These are phyloP conservation scores for Arctia plantaginis DNA, from an alignment of 2,888 invertebrate species.

Conservation along the genomic window DNA sequence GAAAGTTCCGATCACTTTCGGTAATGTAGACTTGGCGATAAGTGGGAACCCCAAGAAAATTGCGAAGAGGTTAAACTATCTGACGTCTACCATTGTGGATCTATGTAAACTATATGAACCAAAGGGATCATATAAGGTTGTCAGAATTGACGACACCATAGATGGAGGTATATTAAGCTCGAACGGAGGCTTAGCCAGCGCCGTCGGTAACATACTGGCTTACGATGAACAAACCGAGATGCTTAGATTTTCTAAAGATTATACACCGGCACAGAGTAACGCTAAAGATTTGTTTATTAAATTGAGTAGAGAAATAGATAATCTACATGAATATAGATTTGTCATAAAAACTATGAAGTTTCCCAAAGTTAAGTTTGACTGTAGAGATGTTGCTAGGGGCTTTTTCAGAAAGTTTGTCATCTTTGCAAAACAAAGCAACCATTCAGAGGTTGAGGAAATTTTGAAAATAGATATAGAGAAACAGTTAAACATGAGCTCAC, in stretches of 20 bases:
- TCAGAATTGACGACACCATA: conserved; percentile 24
- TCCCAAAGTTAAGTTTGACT: conserved; percentile 26
- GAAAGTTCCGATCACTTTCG: conserved; percentile 36
- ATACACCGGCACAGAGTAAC: conserved; percentile 15
- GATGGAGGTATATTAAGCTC: conserved; percentile 15
- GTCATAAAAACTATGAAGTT: conserved; percentile 24
- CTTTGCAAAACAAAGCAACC: conserved; percentile 30
- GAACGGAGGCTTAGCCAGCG: conserved; percentile 25
- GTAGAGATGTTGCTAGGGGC: conserved; percentile 20
- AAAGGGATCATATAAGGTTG: not conserved
- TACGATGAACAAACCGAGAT: conserved; percentile 10
- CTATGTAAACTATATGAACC: not conserved
- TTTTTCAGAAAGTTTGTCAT: conserved; percentile 28
- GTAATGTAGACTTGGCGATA: conserved; percentile 34
- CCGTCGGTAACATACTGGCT: conserved; percentile 31
- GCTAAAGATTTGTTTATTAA: conserved; percentile 11
- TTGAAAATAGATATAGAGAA: conserved; percentile 10
- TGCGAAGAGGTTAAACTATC: conserved; percentile 8
- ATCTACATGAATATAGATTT: conserved; percentile 24
- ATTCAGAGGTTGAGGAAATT: conserved; percentile 23
- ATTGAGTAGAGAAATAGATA: conserved; percentile 8
- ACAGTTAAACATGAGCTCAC: not conserved
- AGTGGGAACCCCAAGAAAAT: conserved; percentile 6
- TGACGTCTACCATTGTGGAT: not conserved
- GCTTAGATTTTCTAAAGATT: conserved; percentile 23